phyloP scores from a whole-genome alignment of 2,888 invertebrate genomes.

The Lasioglossum vierecki region DNA sequence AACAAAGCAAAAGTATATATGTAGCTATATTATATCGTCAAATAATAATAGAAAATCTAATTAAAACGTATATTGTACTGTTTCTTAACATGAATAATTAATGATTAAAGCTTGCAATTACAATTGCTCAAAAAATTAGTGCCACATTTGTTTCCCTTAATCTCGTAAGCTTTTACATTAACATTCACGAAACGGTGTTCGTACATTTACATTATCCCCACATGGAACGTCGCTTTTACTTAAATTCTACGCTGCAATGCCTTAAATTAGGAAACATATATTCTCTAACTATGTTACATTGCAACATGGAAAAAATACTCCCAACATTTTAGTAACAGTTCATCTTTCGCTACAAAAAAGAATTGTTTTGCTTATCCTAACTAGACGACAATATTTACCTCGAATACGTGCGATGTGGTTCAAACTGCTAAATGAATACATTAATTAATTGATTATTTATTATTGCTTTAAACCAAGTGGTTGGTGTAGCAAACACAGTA shows the following conservation, averaged over 20 bases:
- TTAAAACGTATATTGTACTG: background rate
- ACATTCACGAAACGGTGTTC: background rate
- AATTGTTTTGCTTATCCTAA: background rate
- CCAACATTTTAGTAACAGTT: background rate
- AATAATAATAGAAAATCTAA: background rate
- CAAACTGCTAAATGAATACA: no score
- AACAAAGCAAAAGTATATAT: background rate
- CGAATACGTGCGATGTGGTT: no score
- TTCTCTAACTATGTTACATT: background rate
- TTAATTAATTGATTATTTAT: no score
- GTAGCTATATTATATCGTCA: background rate
- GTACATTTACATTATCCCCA: conserved; percentile 4
- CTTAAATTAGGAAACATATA: background rate
- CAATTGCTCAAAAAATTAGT: background rate
- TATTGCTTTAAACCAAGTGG: no score
- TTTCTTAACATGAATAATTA: background rate
- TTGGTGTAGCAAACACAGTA: no score
- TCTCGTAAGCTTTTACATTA: background rate
- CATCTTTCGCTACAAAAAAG: background rate
- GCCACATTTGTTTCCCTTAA: background rate
- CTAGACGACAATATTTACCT: no score
- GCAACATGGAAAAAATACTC: background rate
- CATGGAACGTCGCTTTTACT: background rate
- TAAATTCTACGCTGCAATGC: background rate
- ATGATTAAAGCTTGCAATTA: background rate